A percentile compares a stretch with the other conserved stretches of the same genome.
phyloP scores from a whole-genome alignment of 2,888 invertebrate species.

The Diploptera punctata region DNA sequence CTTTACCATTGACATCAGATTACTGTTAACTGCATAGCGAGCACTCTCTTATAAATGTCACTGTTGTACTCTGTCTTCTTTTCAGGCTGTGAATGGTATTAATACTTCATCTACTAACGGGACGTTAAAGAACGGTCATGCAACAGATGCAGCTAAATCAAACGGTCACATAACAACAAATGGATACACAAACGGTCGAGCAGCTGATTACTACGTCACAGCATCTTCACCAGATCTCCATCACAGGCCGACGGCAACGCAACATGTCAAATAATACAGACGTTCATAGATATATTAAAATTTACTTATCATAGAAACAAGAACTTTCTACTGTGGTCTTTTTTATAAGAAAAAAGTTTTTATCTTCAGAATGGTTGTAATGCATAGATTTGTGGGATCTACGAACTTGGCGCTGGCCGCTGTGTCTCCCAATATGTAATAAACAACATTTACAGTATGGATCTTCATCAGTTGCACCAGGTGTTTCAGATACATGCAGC shows the following conservation, averaged over 20 bases:
- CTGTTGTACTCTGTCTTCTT: too few species aligned
- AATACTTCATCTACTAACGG: too few species aligned
- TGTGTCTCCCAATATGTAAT: too few species aligned
- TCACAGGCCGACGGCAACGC: constrained; percentile 30
- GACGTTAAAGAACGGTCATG: background rate
- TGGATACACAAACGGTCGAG: constrained; percentile 49
- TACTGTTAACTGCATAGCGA: too few species aligned
- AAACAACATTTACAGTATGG: too few species aligned
- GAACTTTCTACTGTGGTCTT: background rate
- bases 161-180: constrained; percentile 43
- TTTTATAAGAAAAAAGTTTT: constrained; percentile 4
- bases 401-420: constrained; percentile 19
- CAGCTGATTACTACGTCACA: constrained; percentile 61
- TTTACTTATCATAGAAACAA: background rate
- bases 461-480: too few species aligned
- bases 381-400: background rate
- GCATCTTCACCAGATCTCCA: constrained; percentile 45
- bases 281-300: background rate
- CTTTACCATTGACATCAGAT: too few species aligned
- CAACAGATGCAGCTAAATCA: background rate
- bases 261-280: constrained; percentile 1
- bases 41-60: too few species aligned
- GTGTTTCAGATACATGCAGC: too few species aligned
- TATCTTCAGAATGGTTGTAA: background rate
- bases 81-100: too few species aligned